These are phyloP conservation scores for Echiichthys vipera DNA, from an alignment of 2,797 vertebrate genomes.

Conservation along the genomic window DNA sequence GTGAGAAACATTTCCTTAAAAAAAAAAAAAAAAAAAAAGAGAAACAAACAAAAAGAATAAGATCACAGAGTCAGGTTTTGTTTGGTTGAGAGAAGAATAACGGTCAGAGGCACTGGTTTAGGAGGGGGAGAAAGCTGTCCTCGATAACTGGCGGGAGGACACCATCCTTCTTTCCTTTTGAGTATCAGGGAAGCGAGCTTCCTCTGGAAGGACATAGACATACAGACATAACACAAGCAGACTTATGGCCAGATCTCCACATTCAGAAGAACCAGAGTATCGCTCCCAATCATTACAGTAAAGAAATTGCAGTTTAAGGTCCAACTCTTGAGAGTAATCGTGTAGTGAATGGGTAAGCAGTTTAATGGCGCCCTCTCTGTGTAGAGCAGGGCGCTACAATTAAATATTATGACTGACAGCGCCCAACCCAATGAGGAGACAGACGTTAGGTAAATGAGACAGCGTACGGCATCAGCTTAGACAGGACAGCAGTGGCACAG, in stretches of 20 bases:
- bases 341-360: constrained; percentile 48
- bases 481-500: constrained; percentile 60
- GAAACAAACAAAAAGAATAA: constrained; percentile 36
- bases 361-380: constrained; percentile 51
- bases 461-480: constrained; percentile 64
- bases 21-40: constrained; percentile 28
- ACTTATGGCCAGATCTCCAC: constrained; percentile 46
- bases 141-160: constrained; percentile 27
- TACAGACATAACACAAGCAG: constrained; percentile 37
- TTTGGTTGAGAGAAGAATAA: constrained; percentile 63
- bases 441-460: constrained; percentile 49
- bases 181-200: constrained; percentile 34
- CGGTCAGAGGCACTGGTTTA: constrained; percentile 82
- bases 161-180: constrained; percentile 34
- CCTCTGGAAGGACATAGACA: constrained; percentile 30
- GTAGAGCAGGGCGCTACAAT: constrained; percentile 42
- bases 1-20: constrained; percentile 72
- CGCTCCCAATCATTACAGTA: constrained; percentile 43
- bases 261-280: constrained; percentile 29
- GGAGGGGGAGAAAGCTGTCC: constrained; percentile 32
- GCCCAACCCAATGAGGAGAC: constrained; percentile 30
- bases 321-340: constrained; percentile 32
- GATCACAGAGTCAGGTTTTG: constrained; percentile 68
- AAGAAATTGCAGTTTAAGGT: constrained; percentile 56
- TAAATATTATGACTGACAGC: constrained; percentile 25